These are phyloP conservation scores for Ia io DNA, from an alignment of 2,113 vertebrate species.

Conservation along the genomic window DNA sequence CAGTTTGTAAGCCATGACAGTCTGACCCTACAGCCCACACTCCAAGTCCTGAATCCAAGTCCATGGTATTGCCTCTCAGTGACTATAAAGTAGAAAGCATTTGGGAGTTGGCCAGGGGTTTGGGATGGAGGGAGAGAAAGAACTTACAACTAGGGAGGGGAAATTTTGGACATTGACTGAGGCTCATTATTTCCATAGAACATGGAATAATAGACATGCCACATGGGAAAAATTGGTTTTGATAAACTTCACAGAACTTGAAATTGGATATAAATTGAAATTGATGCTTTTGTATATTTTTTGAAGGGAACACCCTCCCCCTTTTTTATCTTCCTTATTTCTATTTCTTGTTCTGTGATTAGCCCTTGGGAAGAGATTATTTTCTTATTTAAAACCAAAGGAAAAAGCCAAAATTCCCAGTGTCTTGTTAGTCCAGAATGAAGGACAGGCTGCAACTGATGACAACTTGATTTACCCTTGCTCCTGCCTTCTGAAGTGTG, in stretches of 20 bases:
- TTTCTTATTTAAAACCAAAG: constrained; percentile 38
- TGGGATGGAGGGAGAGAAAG: background rate
- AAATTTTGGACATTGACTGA: background rate
- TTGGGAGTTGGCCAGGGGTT: background rate
- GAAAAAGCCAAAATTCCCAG: background rate
- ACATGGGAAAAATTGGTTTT: background rate
- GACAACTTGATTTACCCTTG: constrained; percentile 11
- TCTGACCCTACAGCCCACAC: background rate
- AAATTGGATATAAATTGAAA: background rate
- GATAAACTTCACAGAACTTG: background rate
- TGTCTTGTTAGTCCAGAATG: background rate
- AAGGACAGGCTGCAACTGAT: constrained; percentile 44
- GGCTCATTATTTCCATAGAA: background rate
- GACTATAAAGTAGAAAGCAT: background rate
- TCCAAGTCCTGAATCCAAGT: background rate
- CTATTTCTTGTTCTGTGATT: background rate
- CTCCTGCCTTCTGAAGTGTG: constrained; percentile 15
- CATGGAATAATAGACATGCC: background rate
- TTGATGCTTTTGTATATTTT: background rate
- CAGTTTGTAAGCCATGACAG: background rate
- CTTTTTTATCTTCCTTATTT: background rate
- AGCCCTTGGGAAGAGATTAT: constrained; percentile 10
- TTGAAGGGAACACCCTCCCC: background rate
- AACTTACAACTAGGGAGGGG: background rate
- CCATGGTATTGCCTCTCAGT: no score